Evolutionary conservation across 2,113 vertebrate species (phyloP).

Genomic region (Podiceps cristatus): DNA sequence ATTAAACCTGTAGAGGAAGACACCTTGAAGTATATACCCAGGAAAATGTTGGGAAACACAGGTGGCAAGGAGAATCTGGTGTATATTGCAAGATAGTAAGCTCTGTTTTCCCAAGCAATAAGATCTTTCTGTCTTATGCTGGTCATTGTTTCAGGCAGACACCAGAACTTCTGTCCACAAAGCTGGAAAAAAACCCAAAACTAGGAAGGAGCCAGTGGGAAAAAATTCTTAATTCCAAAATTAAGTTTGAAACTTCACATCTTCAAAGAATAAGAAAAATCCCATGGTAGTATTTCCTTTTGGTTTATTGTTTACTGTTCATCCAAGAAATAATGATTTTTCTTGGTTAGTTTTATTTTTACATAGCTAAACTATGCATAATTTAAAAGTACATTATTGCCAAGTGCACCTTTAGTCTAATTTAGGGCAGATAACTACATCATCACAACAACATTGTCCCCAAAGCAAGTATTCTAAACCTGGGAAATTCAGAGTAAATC

Average conservation of each 20-base stretch:
- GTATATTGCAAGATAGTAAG: background rate
- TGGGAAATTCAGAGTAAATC: background rate
- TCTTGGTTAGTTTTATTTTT: background rate
- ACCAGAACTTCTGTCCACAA: background rate
- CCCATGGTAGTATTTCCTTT: background rate
- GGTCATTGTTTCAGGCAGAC: background rate
- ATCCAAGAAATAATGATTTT: background rate
- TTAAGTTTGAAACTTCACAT: background rate
- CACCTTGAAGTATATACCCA: background rate
- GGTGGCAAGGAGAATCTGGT: background rate
- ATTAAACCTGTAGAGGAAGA: background rate
- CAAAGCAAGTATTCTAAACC: background rate
- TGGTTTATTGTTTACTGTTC: background rate
- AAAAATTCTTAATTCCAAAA: background rate
- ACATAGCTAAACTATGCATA: background rate
- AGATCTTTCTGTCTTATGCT: background rate
- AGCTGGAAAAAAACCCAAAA: background rate
- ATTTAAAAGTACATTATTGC: background rate
- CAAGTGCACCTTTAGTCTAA: background rate
- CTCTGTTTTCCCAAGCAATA: background rate
- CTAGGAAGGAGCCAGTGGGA: background rate
- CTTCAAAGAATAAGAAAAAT: background rate
- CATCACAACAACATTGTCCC: background rate
- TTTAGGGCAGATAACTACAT: background rate
- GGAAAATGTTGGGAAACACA: background rate